Conservation (phyloP, 92 coral and sea anemone species). For the Paragorgia papillata region DNA sequence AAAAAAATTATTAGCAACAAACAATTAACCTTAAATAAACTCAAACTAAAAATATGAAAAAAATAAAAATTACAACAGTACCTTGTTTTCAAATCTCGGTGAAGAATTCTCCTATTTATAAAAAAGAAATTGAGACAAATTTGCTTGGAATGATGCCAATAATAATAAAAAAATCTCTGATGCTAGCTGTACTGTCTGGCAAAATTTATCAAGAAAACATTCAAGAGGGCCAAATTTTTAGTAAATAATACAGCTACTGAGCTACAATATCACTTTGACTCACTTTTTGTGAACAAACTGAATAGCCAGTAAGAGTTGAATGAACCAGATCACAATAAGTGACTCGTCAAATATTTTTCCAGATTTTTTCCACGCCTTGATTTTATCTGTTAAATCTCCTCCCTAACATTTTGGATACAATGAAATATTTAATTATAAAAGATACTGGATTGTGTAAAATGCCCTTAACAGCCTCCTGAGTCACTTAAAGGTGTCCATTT, state of each 20-base stretch:
- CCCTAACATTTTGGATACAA: conserved; percentile 55
- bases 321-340: conserved; percentile 86
- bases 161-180: neutral
- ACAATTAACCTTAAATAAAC: neutral
- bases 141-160: neutral
- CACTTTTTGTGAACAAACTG: conserved; percentile 88
- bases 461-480: too few relatives aligned
- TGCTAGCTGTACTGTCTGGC: neutral
- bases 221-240: too few relatives aligned
- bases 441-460: too few relatives aligned
- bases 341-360: conserved; percentile 92
- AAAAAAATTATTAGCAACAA: neutral
- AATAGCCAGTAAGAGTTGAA: conserved; percentile 86
- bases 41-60: neutral
- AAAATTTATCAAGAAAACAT: too few relatives aligned
- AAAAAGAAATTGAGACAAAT: neutral
- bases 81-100: conserved; percentile 95
- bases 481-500: too few relatives aligned
- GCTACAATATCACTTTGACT: conserved; percentile 52
- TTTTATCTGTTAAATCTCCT: conserved; percentile 94
- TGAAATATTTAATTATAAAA: too few relatives aligned
- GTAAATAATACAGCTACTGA: too few relatives aligned
- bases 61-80: conserved; percentile 10
- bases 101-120: conserved; percentile 70
- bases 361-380: conserved; percentile 88